A percentile compares a stretch with the other conserved stretches of the same genome.
These are phyloP conservation scores for Drosophila sturtevanti DNA, from an alignment of 1,140 invertebrate genomes.

Conservation along the genomic window DNA sequence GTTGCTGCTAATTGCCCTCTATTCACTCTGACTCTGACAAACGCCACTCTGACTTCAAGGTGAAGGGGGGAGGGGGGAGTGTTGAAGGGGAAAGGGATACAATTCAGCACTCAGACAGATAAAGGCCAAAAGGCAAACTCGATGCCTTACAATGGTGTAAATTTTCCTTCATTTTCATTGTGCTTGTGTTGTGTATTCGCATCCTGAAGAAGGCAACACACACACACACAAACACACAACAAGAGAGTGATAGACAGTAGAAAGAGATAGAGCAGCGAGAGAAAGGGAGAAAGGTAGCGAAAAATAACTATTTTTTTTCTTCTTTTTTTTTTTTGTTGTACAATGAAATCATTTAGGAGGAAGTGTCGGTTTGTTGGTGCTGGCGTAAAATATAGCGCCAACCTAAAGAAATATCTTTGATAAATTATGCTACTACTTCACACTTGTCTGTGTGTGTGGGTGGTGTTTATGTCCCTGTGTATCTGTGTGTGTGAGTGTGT, in stretches of 20 bases:
- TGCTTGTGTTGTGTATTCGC: not conserved
- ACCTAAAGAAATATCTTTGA: constrained; percentile 64
- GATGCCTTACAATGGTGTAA: constrained; percentile 9
- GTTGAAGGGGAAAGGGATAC: too few relatives aligned
- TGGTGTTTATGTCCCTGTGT: too few relatives aligned
- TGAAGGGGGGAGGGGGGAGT: not conserved
- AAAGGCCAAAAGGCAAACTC: constrained; percentile 12
- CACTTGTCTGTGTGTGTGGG: constrained; percentile 19
- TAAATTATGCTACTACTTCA: constrained; percentile 54
- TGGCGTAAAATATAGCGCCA: constrained; percentile 52
- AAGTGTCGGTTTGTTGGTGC: constrained; percentile 57
- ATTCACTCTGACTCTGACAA: constrained; percentile 59
- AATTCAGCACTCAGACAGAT: not conserved
- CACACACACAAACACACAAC: not conserved
- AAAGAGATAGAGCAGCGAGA: constrained; percentile 4
- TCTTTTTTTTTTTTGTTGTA: not conserved
- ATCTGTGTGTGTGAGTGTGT: not conserved
- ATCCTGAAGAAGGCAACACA: not conserved
- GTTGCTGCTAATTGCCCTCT: constrained; percentile 73
- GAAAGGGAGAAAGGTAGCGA: not conserved
- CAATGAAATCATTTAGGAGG: constrained; percentile 75
- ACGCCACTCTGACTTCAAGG: constrained; percentile 12
- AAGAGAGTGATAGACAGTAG: not conserved
- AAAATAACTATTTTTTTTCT: constrained; percentile 62
- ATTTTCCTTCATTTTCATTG: not conserved